Percentiles rank a stretch among this genome's conserved stretches.
Conservation (phyloP, 2,797 vertebrate genomes). For the Pachyuromys duprasi region DNA sequence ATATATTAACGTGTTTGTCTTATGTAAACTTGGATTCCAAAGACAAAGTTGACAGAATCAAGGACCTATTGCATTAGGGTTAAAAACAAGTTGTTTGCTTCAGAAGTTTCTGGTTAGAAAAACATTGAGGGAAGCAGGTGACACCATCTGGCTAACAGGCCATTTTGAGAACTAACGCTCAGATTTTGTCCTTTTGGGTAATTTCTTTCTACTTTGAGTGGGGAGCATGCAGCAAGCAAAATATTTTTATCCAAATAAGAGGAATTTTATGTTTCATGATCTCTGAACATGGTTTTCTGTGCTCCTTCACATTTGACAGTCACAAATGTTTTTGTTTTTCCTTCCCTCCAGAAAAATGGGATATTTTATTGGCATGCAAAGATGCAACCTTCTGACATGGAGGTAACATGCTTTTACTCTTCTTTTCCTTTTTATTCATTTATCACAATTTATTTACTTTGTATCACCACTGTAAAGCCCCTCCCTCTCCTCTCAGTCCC, state of each 20-base stretch:
- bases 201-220: conserved; percentile 32
- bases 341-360: not conserved
- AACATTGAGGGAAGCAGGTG: conserved; percentile 2
- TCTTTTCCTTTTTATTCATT: too few species aligned
- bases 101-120: conserved; percentile 62
- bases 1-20: conserved; percentile 28
- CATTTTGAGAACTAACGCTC: not conserved
- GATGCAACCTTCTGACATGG: not conserved
- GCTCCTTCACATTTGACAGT: not conserved
- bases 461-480: too few species aligned
- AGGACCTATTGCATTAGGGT: not conserved
- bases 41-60: conserved; percentile 16
- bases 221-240: not conserved
- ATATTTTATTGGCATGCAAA: conserved; percentile 9
- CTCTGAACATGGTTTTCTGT: not conserved
- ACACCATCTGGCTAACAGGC: not conserved
- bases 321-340: not conserved
- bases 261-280: not conserved
- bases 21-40: conserved; percentile 55
- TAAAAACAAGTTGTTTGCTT: not conserved
- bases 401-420: not conserved
- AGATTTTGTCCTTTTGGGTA: not conserved
- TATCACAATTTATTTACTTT: too few species aligned
- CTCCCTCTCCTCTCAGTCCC: too few species aligned
- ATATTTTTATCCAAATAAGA: conserved; percentile 50